Evolutionary conservation across 2,113 vertebrate species (phyloP).

Genomic region (Loxodonta africana): DNA sequence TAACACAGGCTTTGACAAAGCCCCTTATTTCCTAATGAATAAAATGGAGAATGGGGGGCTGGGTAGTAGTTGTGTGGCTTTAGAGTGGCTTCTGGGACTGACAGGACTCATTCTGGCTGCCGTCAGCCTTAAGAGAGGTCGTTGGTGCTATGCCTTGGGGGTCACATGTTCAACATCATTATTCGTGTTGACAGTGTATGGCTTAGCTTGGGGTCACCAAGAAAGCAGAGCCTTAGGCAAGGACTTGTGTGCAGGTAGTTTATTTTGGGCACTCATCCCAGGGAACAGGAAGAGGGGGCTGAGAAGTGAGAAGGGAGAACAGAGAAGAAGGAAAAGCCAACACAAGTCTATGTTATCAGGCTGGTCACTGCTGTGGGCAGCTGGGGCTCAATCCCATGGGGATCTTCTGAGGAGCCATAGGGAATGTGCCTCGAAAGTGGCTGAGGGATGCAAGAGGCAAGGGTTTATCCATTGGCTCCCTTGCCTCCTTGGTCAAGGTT

Average conservation of each 20-base stretch:
- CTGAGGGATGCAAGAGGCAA: neutral
- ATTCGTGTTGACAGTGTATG: neutral
- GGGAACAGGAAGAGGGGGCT: neutral
- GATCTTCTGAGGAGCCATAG: neutral
- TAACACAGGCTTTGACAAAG: neutral
- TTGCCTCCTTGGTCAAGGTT: neutral
- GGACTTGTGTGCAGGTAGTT: neutral
- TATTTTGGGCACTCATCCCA: slow-evolving; percentile 18
- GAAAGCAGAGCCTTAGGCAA: neutral
- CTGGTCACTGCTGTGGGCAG: neutral
- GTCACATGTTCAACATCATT: neutral
- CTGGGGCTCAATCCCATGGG: too few relatives aligned
- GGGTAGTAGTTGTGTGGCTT: neutral
- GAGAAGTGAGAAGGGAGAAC: neutral
- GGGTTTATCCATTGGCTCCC: neutral
- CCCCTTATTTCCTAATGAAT: neutral
- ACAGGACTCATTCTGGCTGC: neutral
- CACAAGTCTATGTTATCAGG: rapidly evolving
- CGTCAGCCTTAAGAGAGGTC: neutral
- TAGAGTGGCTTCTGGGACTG: neutral
- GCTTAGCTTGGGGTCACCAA: neutral
- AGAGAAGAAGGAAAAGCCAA: neutral
- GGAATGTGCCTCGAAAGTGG: neutral
- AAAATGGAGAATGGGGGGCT: neutral
- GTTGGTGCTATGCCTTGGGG: neutral